phyloP scores from a whole-genome alignment of 2,797 vertebrate species.

The Amniataba percoides region DNA sequence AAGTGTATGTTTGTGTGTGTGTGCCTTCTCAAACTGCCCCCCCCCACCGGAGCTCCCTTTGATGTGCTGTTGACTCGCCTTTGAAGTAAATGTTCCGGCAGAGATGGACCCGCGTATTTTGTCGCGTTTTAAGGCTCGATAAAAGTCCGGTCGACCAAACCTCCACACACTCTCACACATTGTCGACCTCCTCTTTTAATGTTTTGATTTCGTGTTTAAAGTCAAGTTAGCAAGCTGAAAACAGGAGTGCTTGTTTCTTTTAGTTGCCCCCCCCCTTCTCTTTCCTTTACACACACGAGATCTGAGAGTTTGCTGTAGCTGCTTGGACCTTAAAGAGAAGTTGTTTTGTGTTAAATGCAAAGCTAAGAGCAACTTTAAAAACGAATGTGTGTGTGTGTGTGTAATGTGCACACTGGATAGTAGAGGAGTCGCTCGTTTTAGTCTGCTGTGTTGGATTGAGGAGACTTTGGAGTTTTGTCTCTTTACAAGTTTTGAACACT shows the following conservation, averaged over 20 bases:
- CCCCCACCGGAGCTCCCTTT: constrained; percentile 84
- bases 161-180: no score
- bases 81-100: constrained; percentile 82
- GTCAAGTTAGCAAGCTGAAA: constrained; percentile 21
- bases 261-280: constrained; percentile 73
- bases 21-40: constrained; percentile 80
- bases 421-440: background rate
- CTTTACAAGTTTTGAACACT: constrained; percentile 35
- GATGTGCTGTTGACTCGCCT: constrained; percentile 86
- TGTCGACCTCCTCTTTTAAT: no score
- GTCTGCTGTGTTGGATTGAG: rapidly evolving
- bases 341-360: constrained; percentile 15
- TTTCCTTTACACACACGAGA: constrained; percentile 53
- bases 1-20: constrained; percentile 42
- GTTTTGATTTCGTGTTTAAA: constrained; percentile 9
- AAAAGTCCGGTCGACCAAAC: no score
- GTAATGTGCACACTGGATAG: no score
- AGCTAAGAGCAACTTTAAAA: constrained; percentile 24
- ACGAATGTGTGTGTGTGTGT: background rate
- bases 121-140: constrained; percentile 37
- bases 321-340: constrained; percentile 49
- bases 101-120: constrained; percentile 74
- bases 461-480: background rate
- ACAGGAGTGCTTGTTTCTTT: constrained; percentile 46
- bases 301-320: constrained; percentile 61